These are phyloP conservation scores for Morone chrysops DNA, from an alignment of 2,113 vertebrate genomes.

Conservation along the genomic window DNA sequence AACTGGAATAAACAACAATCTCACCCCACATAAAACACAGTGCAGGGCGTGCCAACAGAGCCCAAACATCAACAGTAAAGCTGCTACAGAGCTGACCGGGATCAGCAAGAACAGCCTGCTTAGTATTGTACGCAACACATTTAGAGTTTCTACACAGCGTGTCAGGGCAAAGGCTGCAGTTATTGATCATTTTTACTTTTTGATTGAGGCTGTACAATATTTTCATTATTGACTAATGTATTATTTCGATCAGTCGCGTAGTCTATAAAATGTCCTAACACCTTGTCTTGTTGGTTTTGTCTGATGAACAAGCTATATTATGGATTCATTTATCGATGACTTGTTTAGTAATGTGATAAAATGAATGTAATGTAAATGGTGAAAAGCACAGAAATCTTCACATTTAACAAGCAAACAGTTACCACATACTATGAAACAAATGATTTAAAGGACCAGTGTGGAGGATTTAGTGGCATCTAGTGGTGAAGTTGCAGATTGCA, in stretches of 20 bases:
- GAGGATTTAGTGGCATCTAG: too few species aligned
- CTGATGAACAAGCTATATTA: background rate
- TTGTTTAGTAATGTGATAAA: background rate
- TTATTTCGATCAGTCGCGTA: too few species aligned
- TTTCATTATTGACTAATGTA: too few species aligned
- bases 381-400: too few species aligned
- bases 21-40: conserved; percentile 55
- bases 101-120: background rate
- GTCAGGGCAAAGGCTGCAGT: background rate
- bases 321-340: background rate
- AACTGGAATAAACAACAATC: conserved; percentile 47
- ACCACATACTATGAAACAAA: too few species aligned
- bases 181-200: background rate
- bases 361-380: too few species aligned
- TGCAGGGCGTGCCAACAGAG: conserved; percentile 14
- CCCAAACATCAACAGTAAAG: conserved; percentile 15
- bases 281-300: background rate
- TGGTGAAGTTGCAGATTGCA: too few species aligned
- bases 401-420: background rate
- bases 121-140: conserved; percentile 28
- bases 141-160: background rate
- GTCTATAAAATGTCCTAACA: too few species aligned
- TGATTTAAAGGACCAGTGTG: too few species aligned
- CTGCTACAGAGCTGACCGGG: conserved; percentile 26
- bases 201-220: background rate